Evolutionary conservation across 1,140 invertebrate genomes (phyloP), one percentile per base, ranked within the genome.

Genomic region (Physella acuta): DNA sequence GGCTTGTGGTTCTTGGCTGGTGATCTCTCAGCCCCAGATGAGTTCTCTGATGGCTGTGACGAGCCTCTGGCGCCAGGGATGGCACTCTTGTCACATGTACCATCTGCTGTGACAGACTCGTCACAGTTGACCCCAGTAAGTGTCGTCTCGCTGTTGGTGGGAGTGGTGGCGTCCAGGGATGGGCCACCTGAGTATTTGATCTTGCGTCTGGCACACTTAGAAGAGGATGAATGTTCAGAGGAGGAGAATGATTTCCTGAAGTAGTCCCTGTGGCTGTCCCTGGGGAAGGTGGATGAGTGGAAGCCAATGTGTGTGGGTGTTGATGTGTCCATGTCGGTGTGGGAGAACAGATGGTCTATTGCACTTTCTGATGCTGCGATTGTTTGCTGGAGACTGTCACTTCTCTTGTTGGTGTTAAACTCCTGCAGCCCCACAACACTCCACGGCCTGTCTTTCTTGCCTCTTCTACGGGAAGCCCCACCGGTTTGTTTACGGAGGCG

Each of bases 341-440:
- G 65, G 26, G 51, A 39, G 60, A 51, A 33, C 14, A 74, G 51
- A 55, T 58, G 49, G 56, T 80, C 73, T 58, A 95, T 84, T 17
- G 93, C 93, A 0, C 92, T 93, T 85, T 95, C 93, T 0, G 93
- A 94, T 75, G 93, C 93, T 0, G 92, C 94, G 74, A 90, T 85
- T 75, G 89, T 86, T 20, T 55, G 30, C 30, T 37, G 52, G 16
- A 44, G 56, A 31, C 49, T 28, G 30, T 31, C 16, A 5, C 36
- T 55, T 33, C 65, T 89, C 80, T 17, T 83, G 78, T 26, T 81
- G 77, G 2, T 81, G 79, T 33, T 86, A 64, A 92, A 84, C 79
- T 92, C 91, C 30, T 91, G 90, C 16, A 93, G 87, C 71, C 92
- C 93, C 8, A 92, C 92, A 11, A 94, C 92, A 68, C 92, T 93